Percentiles rank a stretch among this genome's conserved stretches.
Evolutionary conservation across 2,113 vertebrate genomes (phyloP).

Genomic region (Stigmatopora argus): DNA sequence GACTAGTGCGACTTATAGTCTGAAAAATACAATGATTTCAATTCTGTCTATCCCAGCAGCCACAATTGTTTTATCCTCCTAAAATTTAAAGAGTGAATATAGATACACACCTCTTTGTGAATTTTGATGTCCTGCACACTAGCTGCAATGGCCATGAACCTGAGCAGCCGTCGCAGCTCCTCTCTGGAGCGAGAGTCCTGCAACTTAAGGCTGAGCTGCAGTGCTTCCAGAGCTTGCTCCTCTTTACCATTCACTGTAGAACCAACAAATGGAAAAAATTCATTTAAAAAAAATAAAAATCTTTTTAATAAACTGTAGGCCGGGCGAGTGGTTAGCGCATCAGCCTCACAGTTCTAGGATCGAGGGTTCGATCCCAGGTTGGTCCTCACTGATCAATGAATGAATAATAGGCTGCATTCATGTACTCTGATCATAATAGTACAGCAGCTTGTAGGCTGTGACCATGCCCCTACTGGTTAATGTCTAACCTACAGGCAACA

Average conservation of each 20-base stretch:
- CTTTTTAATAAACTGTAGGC: too few species aligned
- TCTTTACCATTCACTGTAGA: constrained; percentile 87
- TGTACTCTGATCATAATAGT: too few species aligned
- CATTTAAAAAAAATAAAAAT: background rate
- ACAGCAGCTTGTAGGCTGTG: too few species aligned
- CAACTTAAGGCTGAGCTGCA: constrained; percentile 91
- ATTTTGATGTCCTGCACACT: constrained; percentile 79
- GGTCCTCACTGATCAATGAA: too few species aligned
- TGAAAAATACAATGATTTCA: background rate
- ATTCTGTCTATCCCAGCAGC: background rate
- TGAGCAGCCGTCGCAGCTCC: constrained; percentile 86
- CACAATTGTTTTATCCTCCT: background rate
- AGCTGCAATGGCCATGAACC: constrained; percentile 89
- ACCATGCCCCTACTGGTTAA: too few species aligned
- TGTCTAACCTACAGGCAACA: too few species aligned
- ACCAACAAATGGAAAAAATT: background rate
- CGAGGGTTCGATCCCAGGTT: too few species aligned
- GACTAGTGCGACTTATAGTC: too few species aligned
- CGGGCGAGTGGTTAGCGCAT: too few species aligned
- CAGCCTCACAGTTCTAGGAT: too few species aligned
- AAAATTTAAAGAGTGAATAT: background rate
- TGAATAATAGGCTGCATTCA: too few species aligned
- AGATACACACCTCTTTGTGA: constrained; percentile 79
- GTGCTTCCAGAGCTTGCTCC: constrained; percentile 83
- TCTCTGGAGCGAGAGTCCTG: constrained; percentile 83